Evolutionary conservation across 2,113 vertebrate species (phyloP).

Genomic region (Lipophrys pholis): DNA sequence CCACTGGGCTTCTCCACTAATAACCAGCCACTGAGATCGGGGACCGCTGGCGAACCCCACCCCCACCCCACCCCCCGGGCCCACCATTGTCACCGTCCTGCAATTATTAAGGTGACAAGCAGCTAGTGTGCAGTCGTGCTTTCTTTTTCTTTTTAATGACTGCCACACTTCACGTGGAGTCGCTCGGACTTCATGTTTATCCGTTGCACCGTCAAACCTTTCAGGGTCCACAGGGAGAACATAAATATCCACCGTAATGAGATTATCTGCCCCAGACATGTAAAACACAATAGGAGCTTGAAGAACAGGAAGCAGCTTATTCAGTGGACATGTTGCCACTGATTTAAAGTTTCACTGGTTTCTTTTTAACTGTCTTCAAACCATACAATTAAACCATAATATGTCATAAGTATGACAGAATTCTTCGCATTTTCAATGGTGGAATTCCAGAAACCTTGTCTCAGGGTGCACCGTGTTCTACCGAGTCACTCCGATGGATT

Average conservation of each 20-base stretch:
- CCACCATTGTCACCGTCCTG: constrained; percentile 59
- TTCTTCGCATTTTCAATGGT: too few relatives aligned
- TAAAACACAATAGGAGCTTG: constrained; percentile 5
- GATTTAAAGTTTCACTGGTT: too few relatives aligned
- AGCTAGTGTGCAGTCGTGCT: constrained; percentile 20
- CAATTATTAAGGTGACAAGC: constrained; percentile 75
- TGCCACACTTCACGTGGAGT: constrained; percentile 31
- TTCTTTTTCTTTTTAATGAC: constrained; percentile 26
- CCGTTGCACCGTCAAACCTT: neutral
- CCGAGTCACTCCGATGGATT: too few relatives aligned
- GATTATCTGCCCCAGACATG: constrained; percentile 39
- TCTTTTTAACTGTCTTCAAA: too few relatives aligned
- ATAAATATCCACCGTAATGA: constrained; percentile 5
- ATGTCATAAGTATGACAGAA: too few relatives aligned
- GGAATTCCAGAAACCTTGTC: too few relatives aligned
- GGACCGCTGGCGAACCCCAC: constrained; percentile 59
- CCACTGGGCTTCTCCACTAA: constrained; percentile 82
- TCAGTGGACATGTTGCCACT: too few relatives aligned
- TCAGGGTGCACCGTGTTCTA: too few relatives aligned
- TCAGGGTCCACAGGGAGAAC: constrained; percentile 14
- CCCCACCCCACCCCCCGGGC: neutral
- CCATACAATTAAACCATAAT: too few relatives aligned
- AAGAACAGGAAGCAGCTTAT: too few relatives aligned
- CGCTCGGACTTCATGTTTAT: constrained; percentile 34
- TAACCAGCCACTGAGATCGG: constrained; percentile 71